phyloP scores from a whole-genome alignment of 2,797 vertebrate species.

The Pogoniulus pusillus region DNA sequence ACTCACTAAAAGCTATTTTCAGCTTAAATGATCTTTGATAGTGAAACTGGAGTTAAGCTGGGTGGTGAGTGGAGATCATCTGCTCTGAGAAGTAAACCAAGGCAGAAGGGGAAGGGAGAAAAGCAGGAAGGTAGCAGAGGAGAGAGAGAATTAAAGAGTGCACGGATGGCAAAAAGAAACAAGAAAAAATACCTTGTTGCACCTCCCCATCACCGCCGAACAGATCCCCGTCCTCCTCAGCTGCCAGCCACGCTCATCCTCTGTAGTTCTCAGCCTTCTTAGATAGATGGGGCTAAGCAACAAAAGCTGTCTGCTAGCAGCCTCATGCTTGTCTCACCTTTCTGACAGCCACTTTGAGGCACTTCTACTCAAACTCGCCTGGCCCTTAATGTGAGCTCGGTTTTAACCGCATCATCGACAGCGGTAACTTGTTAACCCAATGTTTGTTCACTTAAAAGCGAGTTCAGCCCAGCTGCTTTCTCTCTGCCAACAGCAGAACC shows the following conservation, averaged over 20 bases:
- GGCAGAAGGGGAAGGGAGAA: neutral
- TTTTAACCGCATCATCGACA: slow-evolving; percentile 5
- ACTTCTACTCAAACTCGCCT: neutral
- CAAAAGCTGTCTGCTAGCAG: slow-evolving; percentile 17
- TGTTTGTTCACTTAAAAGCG: slow-evolving; percentile 49
- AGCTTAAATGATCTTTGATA: slow-evolving; percentile 42
- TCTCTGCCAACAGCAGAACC: slow-evolving; percentile 29
- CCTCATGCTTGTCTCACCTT: neutral
- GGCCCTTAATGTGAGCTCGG: neutral
- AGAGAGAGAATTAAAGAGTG: neutral
- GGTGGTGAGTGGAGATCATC: neutral
- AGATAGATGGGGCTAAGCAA: slow-evolving; percentile 38
- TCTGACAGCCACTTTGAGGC: neutral
- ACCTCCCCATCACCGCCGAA: neutral
- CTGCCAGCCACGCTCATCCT: neutral
- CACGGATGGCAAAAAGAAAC: neutral
- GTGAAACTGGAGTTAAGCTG: slow-evolving; percentile 30
- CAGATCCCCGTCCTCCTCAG: neutral
- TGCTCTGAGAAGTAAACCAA: slow-evolving; percentile 2
- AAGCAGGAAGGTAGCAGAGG: neutral
- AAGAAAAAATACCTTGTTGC: neutral
- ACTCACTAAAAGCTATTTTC: slow-evolving; percentile 31
- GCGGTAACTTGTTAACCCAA: slow-evolving; percentile 34
- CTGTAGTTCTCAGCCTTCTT: slow-evolving; percentile 50
- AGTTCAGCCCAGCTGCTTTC: slow-evolving; percentile 30